phyloP scores from a whole-genome alignment of 1,140 invertebrate species.

The Psix sp. region DNA sequence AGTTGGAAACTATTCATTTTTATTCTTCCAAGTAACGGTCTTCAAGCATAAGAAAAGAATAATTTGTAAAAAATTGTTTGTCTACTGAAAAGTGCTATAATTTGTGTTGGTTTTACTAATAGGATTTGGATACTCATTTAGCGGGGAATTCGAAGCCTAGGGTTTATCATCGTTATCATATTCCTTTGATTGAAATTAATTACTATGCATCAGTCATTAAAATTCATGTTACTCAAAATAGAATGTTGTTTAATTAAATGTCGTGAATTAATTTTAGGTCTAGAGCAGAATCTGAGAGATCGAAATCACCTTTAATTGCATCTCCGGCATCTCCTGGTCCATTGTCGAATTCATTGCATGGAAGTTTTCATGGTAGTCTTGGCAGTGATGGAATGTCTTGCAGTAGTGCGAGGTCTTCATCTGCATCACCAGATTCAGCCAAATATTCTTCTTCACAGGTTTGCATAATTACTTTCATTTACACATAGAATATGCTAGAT shows the following conservation, averaged over 20 bases:
- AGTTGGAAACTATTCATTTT: too few species aligned
- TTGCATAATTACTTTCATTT: not conserved
- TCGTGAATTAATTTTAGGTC: slow-evolving; percentile 66
- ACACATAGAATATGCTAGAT: not conserved
- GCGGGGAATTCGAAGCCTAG: not conserved
- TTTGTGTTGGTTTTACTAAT: too few species aligned
- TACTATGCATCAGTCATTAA: not conserved
- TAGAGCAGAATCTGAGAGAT: slow-evolving; percentile 73
- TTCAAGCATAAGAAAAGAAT: too few species aligned
- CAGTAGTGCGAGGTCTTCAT: slow-evolving; percentile 75
- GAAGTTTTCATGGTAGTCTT: slow-evolving; percentile 75
- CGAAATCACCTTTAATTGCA: slow-evolving; percentile 74
- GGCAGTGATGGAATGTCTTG: slow-evolving; percentile 77
- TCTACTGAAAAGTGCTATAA: not conserved
- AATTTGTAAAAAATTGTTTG: too few species aligned
- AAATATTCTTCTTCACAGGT: slow-evolving; percentile 74
- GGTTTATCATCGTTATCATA: too few species aligned
- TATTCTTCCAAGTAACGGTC: slow-evolving; percentile 2
- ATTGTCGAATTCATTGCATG: slow-evolving; percentile 72
- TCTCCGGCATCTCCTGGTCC: slow-evolving; percentile 74
- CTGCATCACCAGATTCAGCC: slow-evolving; percentile 74
- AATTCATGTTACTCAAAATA: too few species aligned
- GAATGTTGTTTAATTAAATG: not conserved
- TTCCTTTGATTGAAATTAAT: not conserved
- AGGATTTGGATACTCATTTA: too few species aligned